Percentiles rank a stretch among this genome's conserved stretches.
These are phyloP conservation scores for Eudasyphora cyanicolor DNA, from an alignment of 2,888 invertebrate genomes.

Conservation along the genomic window DNA sequence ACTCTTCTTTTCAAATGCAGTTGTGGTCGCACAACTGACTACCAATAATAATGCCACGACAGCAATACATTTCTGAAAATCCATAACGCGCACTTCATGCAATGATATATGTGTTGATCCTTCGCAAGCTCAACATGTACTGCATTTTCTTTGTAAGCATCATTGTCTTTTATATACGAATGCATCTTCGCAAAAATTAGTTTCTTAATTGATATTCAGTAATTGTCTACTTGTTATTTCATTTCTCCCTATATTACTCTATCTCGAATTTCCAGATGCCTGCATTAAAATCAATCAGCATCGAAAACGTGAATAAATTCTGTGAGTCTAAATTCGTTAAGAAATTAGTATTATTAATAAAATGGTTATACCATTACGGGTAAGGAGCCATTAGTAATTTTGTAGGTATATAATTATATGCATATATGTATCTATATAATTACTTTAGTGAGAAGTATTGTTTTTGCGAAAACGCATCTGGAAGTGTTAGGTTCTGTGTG, in stretches of 20 bases:
- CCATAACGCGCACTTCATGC: constrained; percentile 26
- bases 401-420: too few species aligned
- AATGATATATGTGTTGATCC: not conserved
- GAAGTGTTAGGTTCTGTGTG: not conserved
- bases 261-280: constrained; percentile 8
- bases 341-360: not conserved
- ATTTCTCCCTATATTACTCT: constrained; percentile 20
- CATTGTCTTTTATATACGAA: constrained; percentile 50
- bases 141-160: not conserved
- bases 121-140: constrained; percentile 31
- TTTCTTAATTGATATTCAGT: constrained; percentile 56
- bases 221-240: constrained; percentile 44
- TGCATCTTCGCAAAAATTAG: constrained; percentile 33
- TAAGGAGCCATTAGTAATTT: too few species aligned
- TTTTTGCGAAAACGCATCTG: not conserved
- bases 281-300: constrained; percentile 1
- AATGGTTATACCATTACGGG: not conserved
- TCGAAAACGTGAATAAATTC: constrained; percentile 2
- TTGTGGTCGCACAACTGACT: not conserved
- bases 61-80: not conserved
- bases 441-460: not conserved
- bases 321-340: too few species aligned
- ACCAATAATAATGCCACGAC: constrained; percentile 10
- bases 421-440: too few species aligned
- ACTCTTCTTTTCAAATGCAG: constrained; percentile 44